These are phyloP conservation scores for Sebastes diploproa DNA, from an alignment of 2,797 vertebrate species.

Conservation along the genomic window DNA sequence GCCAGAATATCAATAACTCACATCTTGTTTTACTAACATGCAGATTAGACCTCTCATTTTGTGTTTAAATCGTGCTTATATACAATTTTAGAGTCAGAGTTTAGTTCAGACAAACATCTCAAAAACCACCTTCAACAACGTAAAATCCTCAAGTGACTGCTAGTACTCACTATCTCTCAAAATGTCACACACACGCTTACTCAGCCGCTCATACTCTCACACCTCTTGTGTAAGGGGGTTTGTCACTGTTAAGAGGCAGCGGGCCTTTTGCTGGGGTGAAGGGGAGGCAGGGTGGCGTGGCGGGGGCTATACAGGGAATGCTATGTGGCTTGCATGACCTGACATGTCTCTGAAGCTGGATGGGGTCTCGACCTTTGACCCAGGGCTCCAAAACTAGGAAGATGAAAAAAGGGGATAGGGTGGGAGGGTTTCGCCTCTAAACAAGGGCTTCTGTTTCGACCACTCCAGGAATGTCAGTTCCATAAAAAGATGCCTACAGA, in stretches of 20 bases:
- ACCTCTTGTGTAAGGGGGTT: conserved; percentile 72
- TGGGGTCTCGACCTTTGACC: conserved; percentile 85
- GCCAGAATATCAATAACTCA: not conserved
- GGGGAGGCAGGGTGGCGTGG: conserved; percentile 24
- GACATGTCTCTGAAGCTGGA: conserved; percentile 87
- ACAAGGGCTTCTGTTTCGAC: conserved; percentile 86
- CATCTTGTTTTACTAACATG: not conserved
- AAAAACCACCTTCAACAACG: not conserved
- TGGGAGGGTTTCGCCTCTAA: conserved; percentile 80
- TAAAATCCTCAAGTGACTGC: conserved; percentile 48
- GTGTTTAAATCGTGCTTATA: not conserved
- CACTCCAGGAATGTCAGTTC: conserved; percentile 83
- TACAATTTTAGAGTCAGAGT: not conserved
- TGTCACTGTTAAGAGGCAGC: conserved; percentile 63
- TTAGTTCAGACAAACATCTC: not conserved
- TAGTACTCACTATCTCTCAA: conserved; percentile 45
- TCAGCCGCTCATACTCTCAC: conserved; percentile 59
- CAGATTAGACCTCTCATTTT: not conserved
- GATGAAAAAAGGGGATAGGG: conserved; percentile 83
- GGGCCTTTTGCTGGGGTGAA: conserved; percentile 58
- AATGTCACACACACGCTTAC: conserved; percentile 55
- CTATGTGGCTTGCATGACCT: conserved; percentile 87
- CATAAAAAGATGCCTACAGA: conserved; percentile 82
- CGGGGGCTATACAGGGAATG: conserved; percentile 81
- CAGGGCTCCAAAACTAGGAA: conserved; percentile 83